Evolutionary conservation across 2,888 invertebrate genomes (phyloP).

Genomic region (Chaetogeoica ovagalla): DNA sequence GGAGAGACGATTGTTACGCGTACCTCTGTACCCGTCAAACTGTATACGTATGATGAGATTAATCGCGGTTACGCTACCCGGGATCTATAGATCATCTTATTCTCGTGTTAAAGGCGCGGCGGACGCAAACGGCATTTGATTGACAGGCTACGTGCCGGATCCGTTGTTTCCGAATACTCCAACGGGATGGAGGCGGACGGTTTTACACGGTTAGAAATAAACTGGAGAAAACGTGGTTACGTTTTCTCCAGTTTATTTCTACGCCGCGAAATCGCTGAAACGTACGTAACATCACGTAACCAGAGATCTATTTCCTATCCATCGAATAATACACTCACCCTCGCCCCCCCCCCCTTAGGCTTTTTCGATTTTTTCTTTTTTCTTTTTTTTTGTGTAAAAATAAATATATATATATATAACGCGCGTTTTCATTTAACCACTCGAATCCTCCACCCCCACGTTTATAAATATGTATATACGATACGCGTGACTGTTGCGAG

Average conservation of each 20-base stretch:
- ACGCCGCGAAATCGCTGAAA: constrained; percentile 27
- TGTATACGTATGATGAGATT: constrained; percentile 24
- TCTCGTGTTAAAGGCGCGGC: constrained; percentile 13
- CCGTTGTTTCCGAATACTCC: constrained; percentile 25
- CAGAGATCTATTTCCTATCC: constrained; percentile 24
- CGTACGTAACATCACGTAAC: constrained; percentile 39
- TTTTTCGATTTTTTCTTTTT: no score
- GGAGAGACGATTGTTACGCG: constrained; percentile 4
- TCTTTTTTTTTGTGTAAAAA: constrained; percentile 19
- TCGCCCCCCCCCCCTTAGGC: not conserved
- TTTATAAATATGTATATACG: no score
- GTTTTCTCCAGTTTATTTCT: constrained; percentile 19
- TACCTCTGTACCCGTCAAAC: not conserved
- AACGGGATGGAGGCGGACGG: no score
- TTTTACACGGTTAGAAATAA: no score
- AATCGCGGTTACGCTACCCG: not conserved
- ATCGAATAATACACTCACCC: not conserved
- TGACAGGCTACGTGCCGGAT: constrained; percentile 49
- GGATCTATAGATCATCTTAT: no score
- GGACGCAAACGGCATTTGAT: constrained; percentile 31
- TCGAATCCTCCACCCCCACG: no score
- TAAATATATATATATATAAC: not conserved
- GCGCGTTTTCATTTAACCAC: no score
- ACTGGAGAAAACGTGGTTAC: no score
- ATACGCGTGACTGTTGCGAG: no score